Evolutionary conservation across 2,797 vertebrate species (phyloP), one percentile per base, ranked within the genome.

Genomic region (Lithobates pipiens): DNA sequence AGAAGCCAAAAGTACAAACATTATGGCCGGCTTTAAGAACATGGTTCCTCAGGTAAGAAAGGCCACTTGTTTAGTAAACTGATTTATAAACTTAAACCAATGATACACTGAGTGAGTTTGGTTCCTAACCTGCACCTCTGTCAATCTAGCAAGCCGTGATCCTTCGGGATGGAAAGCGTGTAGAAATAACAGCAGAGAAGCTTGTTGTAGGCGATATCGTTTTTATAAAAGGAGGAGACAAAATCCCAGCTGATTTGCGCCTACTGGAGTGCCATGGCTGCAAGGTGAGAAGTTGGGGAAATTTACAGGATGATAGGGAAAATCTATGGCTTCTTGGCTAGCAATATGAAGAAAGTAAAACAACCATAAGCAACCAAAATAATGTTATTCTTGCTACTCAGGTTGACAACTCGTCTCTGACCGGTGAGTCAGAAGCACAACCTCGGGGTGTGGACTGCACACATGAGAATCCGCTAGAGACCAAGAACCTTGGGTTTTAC

Each of bases 1-100:
- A 89, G 95, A 96, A 89, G 94, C 95, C 10, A 96, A 95, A 90
- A 96, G 95, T 87, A 95, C 95, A 27, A 95, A 96, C 88, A 95
- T 96, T 87, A 95, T 95, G 93, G 92, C 95, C 83, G 94, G 94
- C 89, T 96, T 96, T 92, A 93, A 90, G 50, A 94, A 95, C 89
- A 95, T 96, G 95, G 95, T 95, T 27, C 95, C 95, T 0, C 94
- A 95, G 94, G 95, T 95, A 50, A 92, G 93, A 88, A 70, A 76
- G 4, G 1, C 42, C 8, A 27, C 42, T 25, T 0, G 1, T 2
- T n/a, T 23, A 29, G 23, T 34, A 16, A 16, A 65, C 13, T n/a
- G 13, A 61, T 39, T 11, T 10, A 7, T 27, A 50, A 57, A 44
- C 8, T 50, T 21, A 3, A 32, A 7, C 25, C n/a, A 32, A 9